Evolutionary conservation across 2,888 invertebrate genomes (phyloP).

Genomic region (Gastracanthus pulcherrimus): DNA sequence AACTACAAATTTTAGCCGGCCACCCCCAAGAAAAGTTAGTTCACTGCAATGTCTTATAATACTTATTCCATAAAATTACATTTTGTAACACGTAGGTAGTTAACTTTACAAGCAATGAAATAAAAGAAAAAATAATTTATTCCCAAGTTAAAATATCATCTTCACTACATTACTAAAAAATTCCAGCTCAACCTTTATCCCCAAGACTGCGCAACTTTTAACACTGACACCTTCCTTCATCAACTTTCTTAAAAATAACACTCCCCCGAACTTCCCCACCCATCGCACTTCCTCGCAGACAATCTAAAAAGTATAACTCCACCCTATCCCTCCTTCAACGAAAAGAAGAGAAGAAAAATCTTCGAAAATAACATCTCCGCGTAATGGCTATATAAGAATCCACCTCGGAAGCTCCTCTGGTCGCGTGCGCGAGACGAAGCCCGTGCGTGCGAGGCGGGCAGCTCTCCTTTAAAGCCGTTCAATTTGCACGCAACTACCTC

Average conservation of each 20-base stretch:
- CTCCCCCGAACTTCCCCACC: not conserved
- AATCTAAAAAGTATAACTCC: not conserved
- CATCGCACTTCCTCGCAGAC: not conserved
- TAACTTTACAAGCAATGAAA: too few species aligned
- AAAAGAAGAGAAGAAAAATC: not conserved
- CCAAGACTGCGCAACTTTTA: too few species aligned
- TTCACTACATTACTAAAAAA: too few species aligned
- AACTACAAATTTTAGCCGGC: too few species aligned
- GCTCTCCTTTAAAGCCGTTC: conserved; percentile 50
- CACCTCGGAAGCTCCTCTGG: not conserved
- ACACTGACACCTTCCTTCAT: not conserved
- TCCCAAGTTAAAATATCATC: too few species aligned
- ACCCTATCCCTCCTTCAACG: too few species aligned
- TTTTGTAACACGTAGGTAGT: too few species aligned
- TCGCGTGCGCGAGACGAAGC: not conserved
- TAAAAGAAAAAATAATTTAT: too few species aligned
- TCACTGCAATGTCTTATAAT: too few species aligned
- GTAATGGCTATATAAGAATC: conserved; percentile 14
- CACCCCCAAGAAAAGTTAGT: too few species aligned
- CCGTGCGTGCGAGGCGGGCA: not conserved
- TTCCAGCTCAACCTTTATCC: too few species aligned
- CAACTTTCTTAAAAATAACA: not conserved
- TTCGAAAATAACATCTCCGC: not conserved
- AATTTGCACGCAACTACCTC: conserved; percentile 50
- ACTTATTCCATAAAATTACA: too few species aligned